Evolutionary conservation across 2,797 vertebrate species (phyloP), one percentile per base, ranked within the genome.

Genomic region (Smutsia gigantea): DNA sequence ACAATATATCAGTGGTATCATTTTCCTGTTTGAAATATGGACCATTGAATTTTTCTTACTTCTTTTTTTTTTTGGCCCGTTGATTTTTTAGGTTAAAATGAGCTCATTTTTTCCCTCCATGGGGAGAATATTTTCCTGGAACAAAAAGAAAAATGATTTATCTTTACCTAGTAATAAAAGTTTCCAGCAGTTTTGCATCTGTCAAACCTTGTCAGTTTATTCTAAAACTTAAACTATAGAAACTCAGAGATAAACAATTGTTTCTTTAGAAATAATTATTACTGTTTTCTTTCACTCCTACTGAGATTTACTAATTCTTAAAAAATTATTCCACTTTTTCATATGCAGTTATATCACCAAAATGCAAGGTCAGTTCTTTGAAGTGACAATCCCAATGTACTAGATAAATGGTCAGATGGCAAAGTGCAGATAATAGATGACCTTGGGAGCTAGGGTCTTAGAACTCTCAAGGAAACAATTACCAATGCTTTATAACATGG

Each of bases 381-480:
- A 96, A 96, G 68, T 96, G 93, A 95, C 92, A 84, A 89, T 95
- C 5, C 9, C 87, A 96, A n/a, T 88, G 84, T 72, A 93, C 61
- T 91, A 97, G 92, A 97, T 88, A 92, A 96, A 96, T 96, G 92
- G 29, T 90, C 93, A 95, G 85, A 87, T 85, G 77, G 71, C 61
- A 96, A 97, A 95, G 78, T 69, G 87, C 55, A 97, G 66, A 85
- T 94, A 90, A 92, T 79, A 87, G 87, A 96, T 93, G 95, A 97
- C 87, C 81, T 97, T 97, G 90, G 79, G 81, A 92, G 39, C 69
- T 64, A 87, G 88, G 94, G 61, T 96, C 94, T 83, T 95, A 91
- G 77, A 95, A 96, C 88, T 94, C 68, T 97, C 94, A 90, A 95
- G 71, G 93, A 95, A 97, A 96, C 94, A 95, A 95, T 97, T 97